Conservation (phyloP, 2,888 invertebrate genomes). For the Anagyrus pseudococci region DNA sequence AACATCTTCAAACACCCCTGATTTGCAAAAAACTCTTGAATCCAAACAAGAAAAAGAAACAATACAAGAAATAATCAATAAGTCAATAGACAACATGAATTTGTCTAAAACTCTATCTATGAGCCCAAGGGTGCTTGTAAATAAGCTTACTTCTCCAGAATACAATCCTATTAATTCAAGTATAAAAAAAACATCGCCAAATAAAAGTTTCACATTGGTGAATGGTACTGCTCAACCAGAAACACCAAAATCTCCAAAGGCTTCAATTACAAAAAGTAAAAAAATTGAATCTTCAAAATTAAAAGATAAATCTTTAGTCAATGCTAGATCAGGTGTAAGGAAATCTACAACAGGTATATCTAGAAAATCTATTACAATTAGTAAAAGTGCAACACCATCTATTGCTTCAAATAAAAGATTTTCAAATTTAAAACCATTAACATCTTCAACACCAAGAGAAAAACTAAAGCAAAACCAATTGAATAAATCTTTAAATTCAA, state of each 20-base stretch:
- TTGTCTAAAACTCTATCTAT: constrained; percentile 5
- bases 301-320: background rate
- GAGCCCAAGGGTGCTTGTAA: constrained; percentile 32
- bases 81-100: constrained; percentile 8
- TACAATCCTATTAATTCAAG: constrained; percentile 3
- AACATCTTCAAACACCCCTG: background rate
- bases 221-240: too few relatives aligned
- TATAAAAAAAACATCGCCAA: too few relatives aligned
- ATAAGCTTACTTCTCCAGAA: constrained; percentile 28
- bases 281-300: background rate
- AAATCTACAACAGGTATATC: background rate
- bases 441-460: constrained; percentile 36
- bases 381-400: constrained; percentile 25
- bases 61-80: background rate
- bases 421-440: constrained; percentile 19
- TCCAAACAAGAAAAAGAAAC: background rate
- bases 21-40: too few relatives aligned
- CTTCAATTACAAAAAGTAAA: too few relatives aligned
- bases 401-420: constrained; percentile 16
- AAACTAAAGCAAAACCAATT: constrained; percentile 16
- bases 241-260: too few relatives aligned
- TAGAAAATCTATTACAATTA: background rate
- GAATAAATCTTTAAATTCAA: constrained; percentile 12
- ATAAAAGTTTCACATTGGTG: too few relatives aligned
- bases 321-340: background rate